Base-by-base conservation (phyloP, 2,797 vertebrate species). In the Pantherophis vulpinus region DNA sequence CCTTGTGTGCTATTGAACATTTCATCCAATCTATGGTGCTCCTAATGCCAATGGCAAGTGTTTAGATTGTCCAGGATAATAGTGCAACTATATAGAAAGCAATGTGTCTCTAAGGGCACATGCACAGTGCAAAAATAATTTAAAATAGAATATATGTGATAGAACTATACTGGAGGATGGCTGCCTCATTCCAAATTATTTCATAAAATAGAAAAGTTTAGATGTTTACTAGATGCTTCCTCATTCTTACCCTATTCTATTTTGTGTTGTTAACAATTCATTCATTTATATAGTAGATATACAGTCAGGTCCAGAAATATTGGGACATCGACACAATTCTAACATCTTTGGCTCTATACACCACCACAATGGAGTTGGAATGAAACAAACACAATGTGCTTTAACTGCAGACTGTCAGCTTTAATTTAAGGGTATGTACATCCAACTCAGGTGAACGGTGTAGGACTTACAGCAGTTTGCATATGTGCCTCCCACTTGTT, bases 1-100 rank as follows among this genome's bases (percentile, higher is more conserved):
- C 7, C 0, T 47, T 89, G 93, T 95, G 94, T 93, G 94, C 83
- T 94, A 95, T 61, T 83, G 51, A 93, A 93, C 93, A 87, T 89
- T 91, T 56, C 91, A 60, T 88, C 11, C 58, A 60, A 37, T 37
- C 56, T 37, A 60, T 12, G 87, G 11, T 42, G 18, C 58, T 88
- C 58, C 23, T 25, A 87, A 74, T 91, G 89, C 86, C 87, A 94
- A 93, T 93, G 56, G 56, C 51, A 29, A 0, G n/a, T 13, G 42
- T 88, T 91, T 91, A 92, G 14, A 86, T 89, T 61, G 90, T 93
- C 91, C 79, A 90, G 90, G 61, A 92, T 92, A 29, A 32, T 29
- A 74, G 63, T 32, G 88, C 93, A 89, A 88, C 2, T 0, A 16
- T 11, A 59, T 61, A 74, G 91, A 79, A 54, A 20, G 79, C 42